These are phyloP conservation scores for Magallana angulata DNA, from an alignment of 1,140 invertebrate species.

Conservation along the genomic window DNA sequence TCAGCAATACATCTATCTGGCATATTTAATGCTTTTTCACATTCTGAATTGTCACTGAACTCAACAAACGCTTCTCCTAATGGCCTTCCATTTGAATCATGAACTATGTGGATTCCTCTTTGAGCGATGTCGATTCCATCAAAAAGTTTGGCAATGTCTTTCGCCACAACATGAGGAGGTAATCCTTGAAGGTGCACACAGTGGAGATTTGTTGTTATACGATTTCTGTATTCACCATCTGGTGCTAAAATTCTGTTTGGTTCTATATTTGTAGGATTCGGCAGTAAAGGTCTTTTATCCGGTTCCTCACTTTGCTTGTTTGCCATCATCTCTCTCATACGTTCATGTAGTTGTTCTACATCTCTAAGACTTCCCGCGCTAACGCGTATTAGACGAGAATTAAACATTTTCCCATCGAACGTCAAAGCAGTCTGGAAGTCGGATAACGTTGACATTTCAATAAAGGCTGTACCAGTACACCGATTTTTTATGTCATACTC, in stretches of 20 bases:
- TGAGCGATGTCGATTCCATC: conserved; percentile 46
- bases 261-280: background rate
- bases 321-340: conserved; percentile 30
- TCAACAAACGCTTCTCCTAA: conserved; percentile 91
- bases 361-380: conserved; percentile 36
- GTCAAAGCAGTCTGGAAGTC: conserved; percentile 48
- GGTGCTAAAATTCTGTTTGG: conserved; percentile 6
- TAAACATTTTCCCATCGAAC: conserved; percentile 42
- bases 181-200: conserved; percentile 55
- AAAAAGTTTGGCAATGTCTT: conserved; percentile 51
- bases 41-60: conserved; percentile 86
- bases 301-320: conserved; percentile 17
- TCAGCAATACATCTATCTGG: conserved; percentile 57
- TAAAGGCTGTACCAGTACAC: conserved; percentile 51
- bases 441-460: conserved; percentile 42
- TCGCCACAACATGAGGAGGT: conserved; percentile 42
- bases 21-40: conserved; percentile 85
- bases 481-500: conserved; percentile 51
- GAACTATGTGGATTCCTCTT: conserved; percentile 55
- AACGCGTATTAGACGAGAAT: conserved; percentile 43
- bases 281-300: background rate
- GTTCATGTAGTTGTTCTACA: conserved; percentile 29
- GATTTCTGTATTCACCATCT: conserved; percentile 18
- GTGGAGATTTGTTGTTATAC: conserved; percentile 30
- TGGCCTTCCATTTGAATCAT: conserved; percentile 53